A percentile compares a stretch with the other conserved stretches of the same genome.
phyloP scores from a whole-genome alignment of 2,113 vertebrate genomes.

The Dermatemys mawii region DNA sequence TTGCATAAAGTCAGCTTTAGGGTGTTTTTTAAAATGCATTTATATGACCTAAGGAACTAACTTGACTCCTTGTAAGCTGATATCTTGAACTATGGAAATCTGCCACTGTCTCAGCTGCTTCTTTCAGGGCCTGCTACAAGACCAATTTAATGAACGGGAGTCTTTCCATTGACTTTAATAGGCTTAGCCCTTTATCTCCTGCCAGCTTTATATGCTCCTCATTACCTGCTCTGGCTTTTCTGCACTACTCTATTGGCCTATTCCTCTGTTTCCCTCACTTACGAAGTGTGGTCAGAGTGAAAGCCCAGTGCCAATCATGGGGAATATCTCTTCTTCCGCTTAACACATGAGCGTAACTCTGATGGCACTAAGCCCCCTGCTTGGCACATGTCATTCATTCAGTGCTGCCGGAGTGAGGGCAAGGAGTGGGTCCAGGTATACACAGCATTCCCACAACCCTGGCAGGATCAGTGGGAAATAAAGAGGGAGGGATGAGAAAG shows the following conservation, averaged over 20 bases:
- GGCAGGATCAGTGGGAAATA: neutral
- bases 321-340: neutral
- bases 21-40: neutral
- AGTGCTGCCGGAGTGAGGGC: neutral
- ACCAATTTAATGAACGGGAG: neutral
- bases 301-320: neutral
- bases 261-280: neutral
- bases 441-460: neutral
- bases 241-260: neutral
- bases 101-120: neutral
- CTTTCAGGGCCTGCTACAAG: neutral
- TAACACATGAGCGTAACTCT: neutral
- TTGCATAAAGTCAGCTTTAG: neutral
- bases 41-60: neutral
- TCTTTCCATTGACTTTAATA: neutral
- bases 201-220: neutral
- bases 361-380: neutral
- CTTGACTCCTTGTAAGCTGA: neutral
- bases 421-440: neutral
- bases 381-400: neutral
- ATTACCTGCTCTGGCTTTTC: constrained; percentile 25
- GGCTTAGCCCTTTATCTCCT: neutral
- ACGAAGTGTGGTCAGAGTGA: neutral
- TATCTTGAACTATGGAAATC: neutral
- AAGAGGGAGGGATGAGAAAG: neutral